phyloP scores from a whole-genome alignment of 2,797 vertebrate species.

The Parotocinclus haroldoi region DNA sequence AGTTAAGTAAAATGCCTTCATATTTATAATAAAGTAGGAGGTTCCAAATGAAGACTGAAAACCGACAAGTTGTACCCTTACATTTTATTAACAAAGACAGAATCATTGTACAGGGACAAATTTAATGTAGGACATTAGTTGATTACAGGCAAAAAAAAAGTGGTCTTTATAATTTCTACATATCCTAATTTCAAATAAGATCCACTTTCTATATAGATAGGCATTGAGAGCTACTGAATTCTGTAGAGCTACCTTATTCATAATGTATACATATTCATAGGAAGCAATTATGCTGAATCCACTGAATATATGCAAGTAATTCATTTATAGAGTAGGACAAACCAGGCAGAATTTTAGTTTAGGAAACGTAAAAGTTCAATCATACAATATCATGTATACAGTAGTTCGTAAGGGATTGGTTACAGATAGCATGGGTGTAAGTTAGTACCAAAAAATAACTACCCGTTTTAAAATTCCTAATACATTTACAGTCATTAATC shows the following conservation, averaged over 20 bases:
- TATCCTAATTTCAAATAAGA: background rate
- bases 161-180: background rate
- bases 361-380: background rate
- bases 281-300: conserved; percentile 17
- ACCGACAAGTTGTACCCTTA: conserved; percentile 2
- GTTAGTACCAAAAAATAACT: conserved; percentile 7
- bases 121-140: conserved; percentile 31
- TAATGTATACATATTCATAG: conserved; percentile 21
- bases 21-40: too few species aligned
- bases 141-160: conserved; percentile 20
- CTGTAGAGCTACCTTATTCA: background rate
- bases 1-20: too few species aligned
- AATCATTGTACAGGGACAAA: conserved; percentile 30
- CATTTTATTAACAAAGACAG: conserved; percentile 38
- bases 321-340: conserved; percentile 12
- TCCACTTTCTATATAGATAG: conserved; percentile 1
- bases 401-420: conserved; percentile 15
- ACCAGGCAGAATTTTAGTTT: conserved; percentile 3
- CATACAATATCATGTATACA: background rate
- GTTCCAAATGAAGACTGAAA: too few species aligned
- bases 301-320: conserved; percentile 13
- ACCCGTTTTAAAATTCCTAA: background rate
- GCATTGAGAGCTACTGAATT: conserved; percentile 11
- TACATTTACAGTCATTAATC: conserved; percentile 1
- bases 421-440: conserved; percentile 15